Evolutionary conservation across 2,113 vertebrate species (phyloP), one percentile per base, ranked within the genome.

Genomic region (Silurus glanis): DNA sequence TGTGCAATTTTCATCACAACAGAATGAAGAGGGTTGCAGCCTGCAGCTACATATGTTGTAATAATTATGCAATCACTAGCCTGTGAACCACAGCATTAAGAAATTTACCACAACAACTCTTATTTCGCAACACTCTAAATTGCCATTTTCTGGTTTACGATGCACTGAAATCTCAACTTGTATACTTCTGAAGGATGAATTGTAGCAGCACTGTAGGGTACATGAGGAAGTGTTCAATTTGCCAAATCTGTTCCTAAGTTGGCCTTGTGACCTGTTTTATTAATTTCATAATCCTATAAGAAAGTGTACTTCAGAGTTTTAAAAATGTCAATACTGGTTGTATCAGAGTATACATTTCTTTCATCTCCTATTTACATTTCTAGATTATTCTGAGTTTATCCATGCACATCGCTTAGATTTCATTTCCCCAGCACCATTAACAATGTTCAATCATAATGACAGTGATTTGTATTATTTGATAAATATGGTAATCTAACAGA

Each of bases 401-500:
- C 67, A 76, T 84, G 87, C 64, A 49, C 23, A 84, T 82, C 62
- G 82, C 58, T 84, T 49, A 78, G 86, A 84, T 86, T 82, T 69
- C 47, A 88, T 86, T 84, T 88, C 62, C 71, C 8, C 69, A 4
- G 25, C 56, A 58, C 58, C 85, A 81, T 90, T 84, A 82, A 84
- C 85, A 47, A 76, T 53, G 61, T 88, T 88, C 64, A 69, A 88
- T 85, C 81, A 66, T 45, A 53, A 84, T 88, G 85, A 86, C 55
- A 56, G 74, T 86, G 72, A 87, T 83, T 86, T 88, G 80, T 85
- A 88, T 88, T 90, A 86, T 90, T 85, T 84, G 87, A 88, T 88
- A 88, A 90, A 88, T 88, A 88, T 88, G 89, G 55, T 86, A 90
- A 90, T 90, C 78, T 84, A 76, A 84, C 80, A 45, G 78, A 75